Conservation (phyloP, 2,797 vertebrate species). For the Acrossocheilus fasciatus region DNA sequence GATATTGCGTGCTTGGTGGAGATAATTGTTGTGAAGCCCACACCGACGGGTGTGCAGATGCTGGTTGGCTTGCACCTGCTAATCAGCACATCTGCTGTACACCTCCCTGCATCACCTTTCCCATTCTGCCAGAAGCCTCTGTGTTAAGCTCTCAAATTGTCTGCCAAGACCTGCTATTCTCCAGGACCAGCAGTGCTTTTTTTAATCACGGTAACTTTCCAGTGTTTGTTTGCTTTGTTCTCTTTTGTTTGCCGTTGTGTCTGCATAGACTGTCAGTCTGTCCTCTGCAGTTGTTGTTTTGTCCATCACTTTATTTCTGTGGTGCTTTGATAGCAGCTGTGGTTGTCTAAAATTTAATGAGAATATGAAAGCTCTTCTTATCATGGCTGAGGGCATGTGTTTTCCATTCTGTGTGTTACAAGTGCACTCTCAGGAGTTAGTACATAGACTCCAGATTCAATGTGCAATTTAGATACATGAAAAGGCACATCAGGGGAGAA, state of each 20-base stretch:
- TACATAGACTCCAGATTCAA: slow-evolving; percentile 51
- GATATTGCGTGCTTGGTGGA: slow-evolving; percentile 19
- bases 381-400: slow-evolving; percentile 52
- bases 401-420: slow-evolving; percentile 41
- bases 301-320: slow-evolving; percentile 15
- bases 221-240: slow-evolving; percentile 40
- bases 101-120: slow-evolving; percentile 53
- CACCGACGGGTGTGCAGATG: slow-evolving; percentile 45
- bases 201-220: slow-evolving; percentile 1
- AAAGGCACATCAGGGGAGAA: slow-evolving; percentile 36
- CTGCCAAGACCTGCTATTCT: slow-evolving; percentile 47
- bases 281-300: slow-evolving; percentile 30
- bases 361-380: slow-evolving; percentile 49
- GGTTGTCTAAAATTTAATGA: slow-evolving; percentile 47
- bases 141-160: slow-evolving; percentile 54
- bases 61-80: slow-evolving; percentile 64
- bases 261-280: slow-evolving; percentile 29
- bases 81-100: slow-evolving; percentile 61
- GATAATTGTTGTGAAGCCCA: slow-evolving; percentile 53
- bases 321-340: slow-evolving; percentile 30
- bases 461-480: slow-evolving; percentile 55
- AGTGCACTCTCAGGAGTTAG: slow-evolving; percentile 53
- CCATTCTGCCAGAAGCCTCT: slow-evolving; percentile 38
- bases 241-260: slow-evolving; percentile 27
- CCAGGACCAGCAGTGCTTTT: slow-evolving; percentile 18